These are phyloP conservation scores for Xerus rutilus DNA, from an alignment of 2,797 vertebrate species.

Conservation along the genomic window DNA sequence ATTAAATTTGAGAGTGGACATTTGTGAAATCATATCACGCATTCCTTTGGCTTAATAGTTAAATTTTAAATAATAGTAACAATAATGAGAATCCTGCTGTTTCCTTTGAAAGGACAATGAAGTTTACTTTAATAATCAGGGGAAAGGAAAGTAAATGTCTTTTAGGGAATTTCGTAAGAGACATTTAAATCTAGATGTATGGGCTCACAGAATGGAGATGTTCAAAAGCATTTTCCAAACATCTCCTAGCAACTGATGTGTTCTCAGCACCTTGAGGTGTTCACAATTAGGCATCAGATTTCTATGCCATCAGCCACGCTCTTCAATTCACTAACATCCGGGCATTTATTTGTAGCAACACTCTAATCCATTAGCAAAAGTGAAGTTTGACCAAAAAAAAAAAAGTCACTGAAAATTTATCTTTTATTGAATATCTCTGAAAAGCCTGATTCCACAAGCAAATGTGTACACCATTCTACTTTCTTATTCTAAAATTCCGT, in stretches of 20 bases:
- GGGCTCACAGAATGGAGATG: not conserved
- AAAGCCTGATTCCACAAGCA: not conserved
- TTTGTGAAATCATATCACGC: constrained; percentile 37
- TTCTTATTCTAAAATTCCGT: constrained; percentile 68
- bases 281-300: not conserved
- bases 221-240: not conserved
- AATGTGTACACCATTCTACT: not conserved
- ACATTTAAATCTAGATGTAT: not conserved
- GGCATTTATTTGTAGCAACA: not conserved
- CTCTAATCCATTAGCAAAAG: constrained; percentile 61
- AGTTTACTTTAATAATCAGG: not conserved
- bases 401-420: not conserved
- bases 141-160: not conserved
- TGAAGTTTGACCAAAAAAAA: not conserved
- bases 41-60: constrained; percentile 53
- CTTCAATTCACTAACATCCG: not conserved
- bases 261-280: not conserved
- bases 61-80: constrained; percentile 52
- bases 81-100: not conserved
- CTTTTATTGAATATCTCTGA: constrained; percentile 25
- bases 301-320: not conserved
- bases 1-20: constrained; percentile 16
- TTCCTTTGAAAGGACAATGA: constrained; percentile 40
- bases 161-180: not conserved
- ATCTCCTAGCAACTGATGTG: not conserved